A percentile compares a stretch with the other conserved stretches of the same genome.
These are phyloP conservation scores for Pituophis catenifer DNA, from an alignment of 2,113 vertebrate genomes.

Conservation along the genomic window DNA sequence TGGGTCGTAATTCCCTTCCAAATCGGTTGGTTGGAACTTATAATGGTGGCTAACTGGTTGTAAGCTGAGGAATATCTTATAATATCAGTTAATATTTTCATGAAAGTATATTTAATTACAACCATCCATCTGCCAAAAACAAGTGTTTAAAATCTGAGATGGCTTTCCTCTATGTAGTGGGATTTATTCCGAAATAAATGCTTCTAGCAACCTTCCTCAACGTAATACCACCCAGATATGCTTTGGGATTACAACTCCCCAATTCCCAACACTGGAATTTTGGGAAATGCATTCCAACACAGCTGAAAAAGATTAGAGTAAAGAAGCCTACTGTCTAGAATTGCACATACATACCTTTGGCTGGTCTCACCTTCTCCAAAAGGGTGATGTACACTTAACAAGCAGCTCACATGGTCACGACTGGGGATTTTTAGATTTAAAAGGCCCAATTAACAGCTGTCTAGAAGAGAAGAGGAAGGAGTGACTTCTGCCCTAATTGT, in stretches of 20 bases:
- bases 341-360: background rate
- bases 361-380: background rate
- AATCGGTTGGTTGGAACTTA: background rate
- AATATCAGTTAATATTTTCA: background rate
- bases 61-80: background rate
- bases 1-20: background rate
- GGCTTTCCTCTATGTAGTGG: background rate
- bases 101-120: background rate
- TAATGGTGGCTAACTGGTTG: background rate
- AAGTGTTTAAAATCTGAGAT: background rate
- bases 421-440: slow-evolving; percentile 3
- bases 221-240: background rate
- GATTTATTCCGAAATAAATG: background rate
- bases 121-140: background rate
- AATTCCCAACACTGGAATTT: background rate
- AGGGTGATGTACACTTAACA: background rate
- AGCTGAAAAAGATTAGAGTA: background rate
- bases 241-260: background rate
- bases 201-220: background rate
- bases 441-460: slow-evolving; percentile 32
- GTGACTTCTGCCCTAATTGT: slow-evolving; percentile 1
- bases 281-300: background rate
- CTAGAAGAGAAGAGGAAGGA: slow-evolving; percentile 1
- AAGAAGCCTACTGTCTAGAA: background rate
- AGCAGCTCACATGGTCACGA: background rate